phyloP scores from a whole-genome alignment of 2,888 invertebrate genomes.

The Heliconius aoede region DNA sequence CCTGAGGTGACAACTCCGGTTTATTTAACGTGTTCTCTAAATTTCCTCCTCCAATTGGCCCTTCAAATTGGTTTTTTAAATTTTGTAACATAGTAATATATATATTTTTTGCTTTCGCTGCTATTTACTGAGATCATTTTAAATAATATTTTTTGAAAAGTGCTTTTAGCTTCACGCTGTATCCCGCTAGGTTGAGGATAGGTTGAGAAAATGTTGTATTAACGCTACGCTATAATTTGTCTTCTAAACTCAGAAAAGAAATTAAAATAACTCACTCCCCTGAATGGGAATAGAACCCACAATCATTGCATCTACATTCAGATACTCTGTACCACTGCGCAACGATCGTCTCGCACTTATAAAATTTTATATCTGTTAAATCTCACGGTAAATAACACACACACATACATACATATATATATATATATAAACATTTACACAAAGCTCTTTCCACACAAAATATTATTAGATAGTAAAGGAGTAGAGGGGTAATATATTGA shows the following conservation, averaged over 20 bases:
- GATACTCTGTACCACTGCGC: neutral
- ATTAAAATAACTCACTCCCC: neutral
- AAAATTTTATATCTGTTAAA: neutral
- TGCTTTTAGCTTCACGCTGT: neutral
- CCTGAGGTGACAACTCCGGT: conserved; percentile 40
- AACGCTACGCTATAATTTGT: no score
- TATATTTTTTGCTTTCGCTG: neutral
- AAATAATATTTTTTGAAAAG: no score
- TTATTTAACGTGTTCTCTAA: conserved; percentile 40
- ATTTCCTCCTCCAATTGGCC: conserved; percentile 11
- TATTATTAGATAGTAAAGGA: conserved; percentile 19
- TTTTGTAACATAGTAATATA: conserved; percentile 7
- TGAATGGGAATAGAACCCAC: neutral
- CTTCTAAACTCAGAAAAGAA: neutral
- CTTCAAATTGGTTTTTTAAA: neutral
- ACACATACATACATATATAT: neutral
- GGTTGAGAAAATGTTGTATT: neutral
- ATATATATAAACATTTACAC: no score
- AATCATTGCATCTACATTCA: no score
- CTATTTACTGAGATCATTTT: no score
- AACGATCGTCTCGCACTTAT: neutral
- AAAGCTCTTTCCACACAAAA: conserved; percentile 2
- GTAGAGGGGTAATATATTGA: conserved; percentile 18
- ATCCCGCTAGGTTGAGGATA: neutral
- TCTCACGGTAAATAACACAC: neutral